Evolutionary conservation across 2,888 invertebrate species (phyloP).

Genomic region (Campoplex capitator): DNA sequence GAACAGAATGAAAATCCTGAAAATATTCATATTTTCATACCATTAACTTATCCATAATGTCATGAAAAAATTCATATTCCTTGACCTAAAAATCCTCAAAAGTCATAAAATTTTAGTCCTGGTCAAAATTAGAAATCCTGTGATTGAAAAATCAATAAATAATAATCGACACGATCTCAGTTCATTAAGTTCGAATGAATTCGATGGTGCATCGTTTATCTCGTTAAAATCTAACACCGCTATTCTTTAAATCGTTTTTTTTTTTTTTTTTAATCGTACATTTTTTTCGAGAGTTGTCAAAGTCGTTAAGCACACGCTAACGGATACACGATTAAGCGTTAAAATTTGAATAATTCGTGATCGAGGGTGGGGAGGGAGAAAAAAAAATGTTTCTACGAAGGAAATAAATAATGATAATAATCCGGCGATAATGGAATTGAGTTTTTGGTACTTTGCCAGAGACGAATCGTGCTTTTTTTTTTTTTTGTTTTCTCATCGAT

Average conservation of each 20-base stretch:
- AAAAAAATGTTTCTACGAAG: constrained; percentile 31
- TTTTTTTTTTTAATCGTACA: constrained; percentile 38
- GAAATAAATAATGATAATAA: constrained; percentile 37
- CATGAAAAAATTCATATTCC: no score
- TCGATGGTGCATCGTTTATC: constrained; percentile 44
- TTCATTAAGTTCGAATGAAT: constrained; percentile 20
- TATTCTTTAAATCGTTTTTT: constrained; percentile 28
- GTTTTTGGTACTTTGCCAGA: constrained; percentile 40
- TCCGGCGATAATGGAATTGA: constrained; percentile 38
- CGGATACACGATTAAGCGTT: constrained; percentile 55
- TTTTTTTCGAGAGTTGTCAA: constrained; percentile 41
- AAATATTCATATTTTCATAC: no score
- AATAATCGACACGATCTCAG: constrained; percentile 3
- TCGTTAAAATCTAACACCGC: constrained; percentile 54
- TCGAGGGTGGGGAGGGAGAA: background rate
- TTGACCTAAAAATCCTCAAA: no score
- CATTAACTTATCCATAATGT: no score
- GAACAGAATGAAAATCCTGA: background rate
- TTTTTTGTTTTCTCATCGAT: background rate
- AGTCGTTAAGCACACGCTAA: constrained; percentile 50
- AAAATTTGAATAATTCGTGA: constrained; percentile 33
- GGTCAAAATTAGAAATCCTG: no score
- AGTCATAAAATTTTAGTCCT: no score
- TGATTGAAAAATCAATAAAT: background rate
- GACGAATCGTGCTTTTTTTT: constrained; percentile 9